Evolutionary conservation across 2,113 vertebrate species (phyloP).

Genomic region (Calonectris borealis): DNA sequence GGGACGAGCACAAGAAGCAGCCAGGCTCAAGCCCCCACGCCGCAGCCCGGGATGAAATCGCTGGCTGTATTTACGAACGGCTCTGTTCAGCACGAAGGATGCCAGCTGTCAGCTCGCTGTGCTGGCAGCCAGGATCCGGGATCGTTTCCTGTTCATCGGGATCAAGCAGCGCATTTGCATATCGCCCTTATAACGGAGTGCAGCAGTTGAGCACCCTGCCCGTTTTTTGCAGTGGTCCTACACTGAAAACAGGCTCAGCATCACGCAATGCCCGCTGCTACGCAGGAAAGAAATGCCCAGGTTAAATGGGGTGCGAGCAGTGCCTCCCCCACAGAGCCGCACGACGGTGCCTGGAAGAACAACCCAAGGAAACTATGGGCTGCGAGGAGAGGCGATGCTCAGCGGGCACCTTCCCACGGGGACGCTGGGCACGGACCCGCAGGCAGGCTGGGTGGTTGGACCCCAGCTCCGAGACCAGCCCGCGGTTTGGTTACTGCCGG

Average conservation of each 20-base stretch:
- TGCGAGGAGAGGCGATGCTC: not conserved
- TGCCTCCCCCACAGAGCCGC: not conserved
- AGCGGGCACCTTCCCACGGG: not conserved
- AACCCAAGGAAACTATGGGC: not conserved
- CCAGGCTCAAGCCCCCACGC: rapidly evolving
- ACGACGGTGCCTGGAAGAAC: rapidly evolving
- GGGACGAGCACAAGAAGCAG: not conserved
- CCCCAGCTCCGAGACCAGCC: not conserved
- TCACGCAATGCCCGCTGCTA: not conserved
- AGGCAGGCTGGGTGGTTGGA: not conserved
- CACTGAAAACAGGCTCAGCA: not conserved
- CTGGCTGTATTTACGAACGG: rapidly evolving
- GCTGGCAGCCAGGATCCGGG: not conserved
- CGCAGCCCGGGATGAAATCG: rapidly evolving
- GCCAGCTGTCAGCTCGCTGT: not conserved
- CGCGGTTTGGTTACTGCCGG: rapidly evolving
- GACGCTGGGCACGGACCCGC: rapidly evolving
- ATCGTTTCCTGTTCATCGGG: rapidly evolving
- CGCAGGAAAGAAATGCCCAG: rapidly evolving
- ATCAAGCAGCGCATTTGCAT: rapidly evolving
- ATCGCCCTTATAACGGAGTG: rapidly evolving
- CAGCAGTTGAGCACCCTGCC: not conserved
- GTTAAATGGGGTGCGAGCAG: rapidly evolving
- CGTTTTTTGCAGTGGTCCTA: rapidly evolving
- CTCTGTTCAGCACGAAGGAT: not conserved